Percentiles rank a stretch among this genome's conserved stretches.
Conservation (phyloP, 2,113 vertebrate genomes). For the Lanius ludovicianus region DNA sequence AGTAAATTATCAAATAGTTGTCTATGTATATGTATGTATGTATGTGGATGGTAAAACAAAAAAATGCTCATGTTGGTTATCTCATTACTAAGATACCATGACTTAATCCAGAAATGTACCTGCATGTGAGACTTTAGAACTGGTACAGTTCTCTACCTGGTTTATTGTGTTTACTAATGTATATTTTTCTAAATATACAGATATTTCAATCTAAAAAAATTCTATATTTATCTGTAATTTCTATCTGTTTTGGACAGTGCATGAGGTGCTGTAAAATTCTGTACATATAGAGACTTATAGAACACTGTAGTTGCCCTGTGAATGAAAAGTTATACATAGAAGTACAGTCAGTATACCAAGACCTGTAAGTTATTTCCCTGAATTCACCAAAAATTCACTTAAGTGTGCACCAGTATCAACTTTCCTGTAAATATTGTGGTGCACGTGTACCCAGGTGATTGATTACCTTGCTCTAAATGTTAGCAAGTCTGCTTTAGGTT, state of each 20-base stretch:
- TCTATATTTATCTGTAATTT: slow-evolving; percentile 67
- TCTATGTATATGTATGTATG: slow-evolving; percentile 53
- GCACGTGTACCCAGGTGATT: neutral
- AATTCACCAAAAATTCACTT: neutral
- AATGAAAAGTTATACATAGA: slow-evolving; percentile 1
- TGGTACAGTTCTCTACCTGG: slow-evolving; percentile 47
- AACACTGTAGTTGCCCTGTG: slow-evolving; percentile 20
- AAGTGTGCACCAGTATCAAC: neutral
- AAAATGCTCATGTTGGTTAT: slow-evolving; percentile 28
- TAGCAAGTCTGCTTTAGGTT: neutral
- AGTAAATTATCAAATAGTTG: slow-evolving; percentile 57
- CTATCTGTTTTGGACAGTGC: slow-evolving; percentile 50
- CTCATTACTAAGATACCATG: slow-evolving; percentile 14
- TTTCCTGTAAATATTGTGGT: neutral
- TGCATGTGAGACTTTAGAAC: slow-evolving; percentile 54
- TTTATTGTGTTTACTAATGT: slow-evolving; percentile 64
- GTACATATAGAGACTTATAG: slow-evolving; percentile 41
- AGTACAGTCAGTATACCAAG: neutral
- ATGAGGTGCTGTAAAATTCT: slow-evolving; percentile 58
- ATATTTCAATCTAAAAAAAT: slow-evolving; percentile 54
- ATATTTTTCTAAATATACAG: slow-evolving; percentile 69
- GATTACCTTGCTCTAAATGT: neutral
- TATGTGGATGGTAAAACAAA: slow-evolving; percentile 50
- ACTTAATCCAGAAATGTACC: slow-evolving; percentile 50
- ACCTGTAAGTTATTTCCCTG: neutral